phyloP scores from a whole-genome alignment of 1,140 invertebrate genomes.

The Oppia nitens region DNA sequence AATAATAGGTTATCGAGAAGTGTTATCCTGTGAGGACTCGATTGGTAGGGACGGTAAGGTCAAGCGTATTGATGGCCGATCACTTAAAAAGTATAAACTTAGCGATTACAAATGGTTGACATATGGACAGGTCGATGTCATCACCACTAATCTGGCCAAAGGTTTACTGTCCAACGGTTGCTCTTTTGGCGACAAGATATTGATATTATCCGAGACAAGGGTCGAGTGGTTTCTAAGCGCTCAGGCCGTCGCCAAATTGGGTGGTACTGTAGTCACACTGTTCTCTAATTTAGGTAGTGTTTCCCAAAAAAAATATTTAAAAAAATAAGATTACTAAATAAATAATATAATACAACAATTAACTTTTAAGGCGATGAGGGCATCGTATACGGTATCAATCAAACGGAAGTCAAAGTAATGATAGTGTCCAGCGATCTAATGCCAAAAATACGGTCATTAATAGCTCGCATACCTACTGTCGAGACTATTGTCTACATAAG shows the following conservation, averaged over 20 bases:
- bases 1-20: constrained; percentile 55
- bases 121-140: constrained; percentile 55
- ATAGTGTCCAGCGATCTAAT: constrained; percentile 24
- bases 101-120: constrained; percentile 84
- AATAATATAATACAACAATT: no score
- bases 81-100: constrained; percentile 58
- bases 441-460: constrained; percentile 13
- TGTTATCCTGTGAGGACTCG: constrained; percentile 83
- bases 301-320: no score
- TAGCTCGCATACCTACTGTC: neutral
- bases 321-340: no score
- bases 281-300: constrained; percentile 62
- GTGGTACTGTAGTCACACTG: constrained; percentile 63
- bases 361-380: constrained; percentile 89
- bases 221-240: constrained; percentile 94
- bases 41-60: constrained; percentile 76
- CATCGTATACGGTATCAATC: constrained; percentile 81
- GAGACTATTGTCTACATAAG: constrained; percentile 15
- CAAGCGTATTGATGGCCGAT: constrained; percentile 46
- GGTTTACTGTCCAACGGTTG: constrained; percentile 47
- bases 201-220: constrained; percentile 91
- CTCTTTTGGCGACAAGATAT: constrained; percentile 49
- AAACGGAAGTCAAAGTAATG: constrained; percentile 68
- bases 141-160: constrained; percentile 55
- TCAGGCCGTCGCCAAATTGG: constrained; percentile 34